phyloP scores from a whole-genome alignment of 2,113 vertebrate genomes.

The Triplophysa rosa region DNA sequence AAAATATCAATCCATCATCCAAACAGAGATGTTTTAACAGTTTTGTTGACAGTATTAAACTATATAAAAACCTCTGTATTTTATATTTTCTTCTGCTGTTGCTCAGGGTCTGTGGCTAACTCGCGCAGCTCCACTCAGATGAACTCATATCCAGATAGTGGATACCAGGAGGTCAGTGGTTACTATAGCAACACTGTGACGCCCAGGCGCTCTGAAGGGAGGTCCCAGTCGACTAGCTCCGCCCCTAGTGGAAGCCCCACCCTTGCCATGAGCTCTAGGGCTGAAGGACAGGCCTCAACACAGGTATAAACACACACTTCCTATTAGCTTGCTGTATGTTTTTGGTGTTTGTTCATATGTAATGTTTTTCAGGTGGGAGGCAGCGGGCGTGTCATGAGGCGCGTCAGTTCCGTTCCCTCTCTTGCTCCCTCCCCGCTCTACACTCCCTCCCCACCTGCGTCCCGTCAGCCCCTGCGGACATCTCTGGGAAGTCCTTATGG shows the following conservation, averaged over 20 bases:
- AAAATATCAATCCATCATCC: neutral
- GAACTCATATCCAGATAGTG: slow-evolving; percentile 97
- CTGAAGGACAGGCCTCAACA: slow-evolving; percentile 89
- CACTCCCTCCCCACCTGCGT: slow-evolving; percentile 80
- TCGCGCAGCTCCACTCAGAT: slow-evolving; percentile 93
- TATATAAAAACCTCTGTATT: neutral
- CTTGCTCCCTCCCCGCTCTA: slow-evolving; percentile 92
- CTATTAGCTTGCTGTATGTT: neutral
- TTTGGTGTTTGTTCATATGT: neutral
- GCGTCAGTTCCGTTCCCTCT: slow-evolving; percentile 94
- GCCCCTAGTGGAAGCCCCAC: slow-evolving; percentile 75
- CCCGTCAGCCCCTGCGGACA: slow-evolving; percentile 85
- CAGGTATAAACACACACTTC: slow-evolving; percentile 75
- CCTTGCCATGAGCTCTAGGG: slow-evolving; percentile 81
- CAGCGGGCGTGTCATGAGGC: slow-evolving; percentile 79
- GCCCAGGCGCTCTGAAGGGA: slow-evolving; percentile 74
- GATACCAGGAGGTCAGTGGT: slow-evolving; percentile 95
- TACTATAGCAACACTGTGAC: slow-evolving; percentile 88
- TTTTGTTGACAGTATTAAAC: neutral
- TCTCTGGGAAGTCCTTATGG: slow-evolving; percentile 87
- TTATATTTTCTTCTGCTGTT: slow-evolving; percentile 31
- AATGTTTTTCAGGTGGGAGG: slow-evolving; percentile 70
- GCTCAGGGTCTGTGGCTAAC: slow-evolving; percentile 88
- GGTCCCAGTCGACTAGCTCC: slow-evolving; percentile 79
- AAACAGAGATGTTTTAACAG: neutral